phyloP scores from a whole-genome alignment of 1,140 invertebrate species.

The Scylla paramamosain region DNA sequence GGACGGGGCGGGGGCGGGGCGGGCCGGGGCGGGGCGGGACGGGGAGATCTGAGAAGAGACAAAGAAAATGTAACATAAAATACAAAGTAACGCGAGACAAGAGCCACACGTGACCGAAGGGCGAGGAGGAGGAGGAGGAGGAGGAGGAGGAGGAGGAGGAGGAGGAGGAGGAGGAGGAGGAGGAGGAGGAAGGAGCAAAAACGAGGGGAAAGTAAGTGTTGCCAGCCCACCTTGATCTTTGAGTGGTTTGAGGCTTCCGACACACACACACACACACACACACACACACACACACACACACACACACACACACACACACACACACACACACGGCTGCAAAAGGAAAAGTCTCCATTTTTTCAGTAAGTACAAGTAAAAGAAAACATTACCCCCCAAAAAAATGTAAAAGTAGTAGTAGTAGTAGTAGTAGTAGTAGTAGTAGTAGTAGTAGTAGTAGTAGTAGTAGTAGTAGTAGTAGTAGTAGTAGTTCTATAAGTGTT shows the following conservation, averaged over 20 bases:
- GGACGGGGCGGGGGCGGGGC: too few species aligned
- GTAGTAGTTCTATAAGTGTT: too few species aligned
- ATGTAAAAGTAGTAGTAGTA: not conserved
- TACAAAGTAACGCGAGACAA: not conserved
- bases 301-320: constrained; percentile 4
- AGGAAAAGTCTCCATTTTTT: too few species aligned
- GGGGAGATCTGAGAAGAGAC: not conserved
- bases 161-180: constrained; percentile 8
- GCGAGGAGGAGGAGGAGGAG: not conserved
- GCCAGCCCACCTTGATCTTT: constrained; percentile 9
- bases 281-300: constrained; percentile 20
- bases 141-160: not conserved
- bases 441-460: too few species aligned
- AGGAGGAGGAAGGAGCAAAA: not conserved
- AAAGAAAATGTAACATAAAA: not conserved
- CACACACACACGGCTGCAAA: not conserved
- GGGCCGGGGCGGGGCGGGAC: too few species aligned
- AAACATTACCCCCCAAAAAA: too few species aligned
- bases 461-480: too few species aligned
- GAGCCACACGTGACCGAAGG: not conserved
- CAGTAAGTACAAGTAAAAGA: too few species aligned
- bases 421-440: too few species aligned
- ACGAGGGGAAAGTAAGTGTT: not conserved
- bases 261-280: constrained; percentile 20
- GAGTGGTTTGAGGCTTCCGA: not conserved